Evolutionary conservation across 1,140 invertebrate species (phyloP), one percentile per base, ranked within the genome.

Genomic region (Hydropsyche tenuis): DNA sequence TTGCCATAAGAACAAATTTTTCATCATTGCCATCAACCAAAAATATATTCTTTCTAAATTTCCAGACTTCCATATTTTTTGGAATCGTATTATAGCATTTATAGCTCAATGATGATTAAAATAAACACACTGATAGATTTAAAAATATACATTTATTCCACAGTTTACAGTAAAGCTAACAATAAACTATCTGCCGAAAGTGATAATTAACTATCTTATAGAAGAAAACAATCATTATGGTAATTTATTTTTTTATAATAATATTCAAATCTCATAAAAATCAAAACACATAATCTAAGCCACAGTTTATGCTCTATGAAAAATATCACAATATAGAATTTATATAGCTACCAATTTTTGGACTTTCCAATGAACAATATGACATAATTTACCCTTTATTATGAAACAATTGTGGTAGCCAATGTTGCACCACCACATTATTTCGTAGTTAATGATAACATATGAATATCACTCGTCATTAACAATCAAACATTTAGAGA

Each of bases 261-360:
- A 27, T 16, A 60, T 23, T 25, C 56, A 60, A 60, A 37, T 9
- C 30, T 37, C 30, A 37, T 37, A 37, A 37, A 37, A 37, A 60
- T 23, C 14, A 60, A 60, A 60, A 60, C 56, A 27, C 56, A 60
- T 20, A 25, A 60, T 25, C 23, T 60, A 12, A 60, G 30, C 30
- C 20, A 60, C 12, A 18, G 22, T 22, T 23, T 56, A 18, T 37
- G 51, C 51, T 23, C 51, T 60, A 60, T 60, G 12, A 4, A 60
- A 60, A 60, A 60, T 60, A 60, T 60, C 56, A 60, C 56, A 60
- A 22, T 60, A 25, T 60, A 23, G 11, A 60, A 60, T 60, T 60
- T 27, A 60, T 14, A 23, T 60, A 60, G 22, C 56, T 60, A 60
- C 56, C 56, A 25, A 23, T 60, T 60, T 23, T 60, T 60, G 56